Conservation (phyloP, 2,113 vertebrate genomes). For the Hyperopisus bebe region DNA sequence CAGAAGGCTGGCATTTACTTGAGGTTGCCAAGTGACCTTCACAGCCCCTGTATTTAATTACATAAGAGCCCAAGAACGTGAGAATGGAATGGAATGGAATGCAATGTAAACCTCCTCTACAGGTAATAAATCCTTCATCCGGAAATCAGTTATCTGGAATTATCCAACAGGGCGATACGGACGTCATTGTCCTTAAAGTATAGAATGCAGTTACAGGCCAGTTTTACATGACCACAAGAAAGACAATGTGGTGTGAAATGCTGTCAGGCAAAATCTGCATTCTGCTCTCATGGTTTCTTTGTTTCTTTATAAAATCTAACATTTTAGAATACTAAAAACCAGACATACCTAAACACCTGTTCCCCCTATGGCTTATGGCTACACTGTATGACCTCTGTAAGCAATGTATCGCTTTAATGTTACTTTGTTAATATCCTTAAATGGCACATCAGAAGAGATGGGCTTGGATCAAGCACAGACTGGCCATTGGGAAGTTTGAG, state of each 20-base stretch:
- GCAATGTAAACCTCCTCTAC: not conserved
- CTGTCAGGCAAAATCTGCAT: constrained; percentile 57
- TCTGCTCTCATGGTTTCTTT: constrained; percentile 44
- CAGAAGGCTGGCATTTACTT: not conserved
- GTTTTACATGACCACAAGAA: constrained; percentile 38
- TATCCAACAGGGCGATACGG: constrained; percentile 28
- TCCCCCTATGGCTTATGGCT: not conserved
- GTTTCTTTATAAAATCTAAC: constrained; percentile 45
- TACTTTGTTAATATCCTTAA: constrained; percentile 52
- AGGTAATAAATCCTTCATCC: constrained; percentile 22
- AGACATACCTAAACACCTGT: constrained; percentile 30
- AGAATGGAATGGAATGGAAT: not conserved
- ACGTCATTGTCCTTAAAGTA: constrained; percentile 37
- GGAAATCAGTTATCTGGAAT: not conserved
- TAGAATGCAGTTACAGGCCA: constrained; percentile 13
- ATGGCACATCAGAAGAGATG: constrained; percentile 42
- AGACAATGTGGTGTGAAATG: constrained; percentile 54
- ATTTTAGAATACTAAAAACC: constrained; percentile 48
- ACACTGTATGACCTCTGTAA: not conserved
- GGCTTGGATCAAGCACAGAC: not conserved
- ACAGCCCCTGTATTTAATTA: constrained; percentile 6
- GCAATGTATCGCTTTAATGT: constrained; percentile 32
- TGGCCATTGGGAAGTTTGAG: not conserved
- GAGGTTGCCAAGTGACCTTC: constrained; percentile 1
- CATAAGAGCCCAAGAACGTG: not conserved